phyloP scores from a whole-genome alignment of 2,797 vertebrate genomes.

The Phalloptychus januarius region DNA sequence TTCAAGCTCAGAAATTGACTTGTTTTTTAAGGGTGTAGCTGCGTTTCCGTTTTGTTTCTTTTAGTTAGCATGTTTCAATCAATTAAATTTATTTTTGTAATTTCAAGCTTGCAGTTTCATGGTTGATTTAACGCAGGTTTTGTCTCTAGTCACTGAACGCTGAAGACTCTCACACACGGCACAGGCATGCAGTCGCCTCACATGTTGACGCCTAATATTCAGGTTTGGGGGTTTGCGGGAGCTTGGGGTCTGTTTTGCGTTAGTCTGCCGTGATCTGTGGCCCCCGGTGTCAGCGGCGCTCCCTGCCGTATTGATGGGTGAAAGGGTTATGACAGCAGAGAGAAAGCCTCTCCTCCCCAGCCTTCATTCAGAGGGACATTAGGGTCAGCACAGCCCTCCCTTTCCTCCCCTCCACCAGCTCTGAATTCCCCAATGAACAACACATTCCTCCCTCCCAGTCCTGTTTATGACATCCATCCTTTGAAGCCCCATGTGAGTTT shows the following conservation, averaged over 20 bases:
- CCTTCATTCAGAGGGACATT: constrained; percentile 53
- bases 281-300: constrained; percentile 51
- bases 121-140: too few species aligned
- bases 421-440: constrained; percentile 74
- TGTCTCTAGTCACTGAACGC: constrained; percentile 57
- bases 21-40: too few species aligned
- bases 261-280: constrained; percentile 55
- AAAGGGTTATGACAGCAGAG: constrained; percentile 68
- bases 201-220: constrained; percentile 42
- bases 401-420: constrained; percentile 49
- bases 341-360: constrained; percentile 43
- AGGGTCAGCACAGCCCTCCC: constrained; percentile 59
- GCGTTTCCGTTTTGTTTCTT: too few species aligned
- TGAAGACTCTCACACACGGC: constrained; percentile 39
- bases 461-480: constrained; percentile 76
- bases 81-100: too few species aligned
- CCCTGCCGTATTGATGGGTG: constrained; percentile 45
- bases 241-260: constrained; percentile 62
- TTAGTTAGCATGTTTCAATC: too few species aligned
- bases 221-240: constrained; percentile 40
- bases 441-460: constrained; percentile 78
- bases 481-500: constrained; percentile 63
- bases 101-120: too few species aligned
- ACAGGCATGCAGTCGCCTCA: constrained; percentile 19
- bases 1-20: too few species aligned